Evolutionary conservation across 2,797 vertebrate genomes (phyloP), one percentile per base, ranked within the genome.

Genomic region (Antrozous pallidus): DNA sequence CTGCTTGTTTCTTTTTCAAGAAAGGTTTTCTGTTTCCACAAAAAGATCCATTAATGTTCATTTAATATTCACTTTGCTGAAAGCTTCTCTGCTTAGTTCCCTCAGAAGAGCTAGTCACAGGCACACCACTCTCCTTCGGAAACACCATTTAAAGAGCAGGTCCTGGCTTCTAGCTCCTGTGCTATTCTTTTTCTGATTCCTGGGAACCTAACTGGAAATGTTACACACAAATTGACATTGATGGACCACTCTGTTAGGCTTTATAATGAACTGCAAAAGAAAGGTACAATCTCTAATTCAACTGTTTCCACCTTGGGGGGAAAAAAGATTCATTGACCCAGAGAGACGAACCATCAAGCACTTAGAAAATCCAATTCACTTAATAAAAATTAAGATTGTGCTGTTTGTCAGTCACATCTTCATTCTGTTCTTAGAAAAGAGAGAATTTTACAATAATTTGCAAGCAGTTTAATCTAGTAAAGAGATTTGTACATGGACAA

Each of bases 361-460:
- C 51, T 88, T 42, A 77, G 58, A 91, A 93, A 94, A 96, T 77
- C 31, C 38, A 93, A 91, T 95, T 61, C 49, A 74, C 36, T 93
- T 95, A 33, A 78, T 95, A 33, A 78, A 81, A 82, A 63, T 85
- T 80, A 94, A 89, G 28, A 2, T 4, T 88, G 1, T 51, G 49
- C 51, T 74, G 5, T 89, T 89, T 93, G 24, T 86, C 70, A 90
- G 51, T 49, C 69, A 95, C 80, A n/a, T 51, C 38, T 82, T 94
- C 17, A 51, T 31, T 93, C 80, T 67, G 63, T 87, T 95, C 36
- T 80, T 31, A 88, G 14, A 79, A 49, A 95, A n/a, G 6, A 24
- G 65, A 80, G 36, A 71, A 80, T 73, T 84, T 54, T 81, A 73
- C 12, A 86, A 42, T 54, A 63, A 0, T 71, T 70, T 85, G 31